Conservation (phyloP, 2,888 invertebrate genomes). For the Hedya salicella region DNA sequence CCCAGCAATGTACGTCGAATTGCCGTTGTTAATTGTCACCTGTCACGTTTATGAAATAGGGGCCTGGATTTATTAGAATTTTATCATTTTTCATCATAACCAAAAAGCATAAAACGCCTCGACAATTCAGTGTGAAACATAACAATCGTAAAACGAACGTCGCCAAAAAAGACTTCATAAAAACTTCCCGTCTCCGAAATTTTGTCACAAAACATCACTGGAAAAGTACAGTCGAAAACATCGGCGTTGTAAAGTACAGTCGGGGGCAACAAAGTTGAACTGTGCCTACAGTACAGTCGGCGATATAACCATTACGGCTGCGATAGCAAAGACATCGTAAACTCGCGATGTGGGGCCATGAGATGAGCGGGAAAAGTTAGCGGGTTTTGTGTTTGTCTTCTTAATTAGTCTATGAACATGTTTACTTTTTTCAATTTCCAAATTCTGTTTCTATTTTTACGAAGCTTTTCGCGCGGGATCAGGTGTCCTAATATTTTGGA, state of each 20-base stretch:
- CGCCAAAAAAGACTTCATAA: slow-evolving; percentile 42
- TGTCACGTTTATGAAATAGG: too few relatives aligned
- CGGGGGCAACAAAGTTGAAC: slow-evolving; percentile 38
- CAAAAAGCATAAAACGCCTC: neutral
- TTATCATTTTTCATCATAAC: neutral
- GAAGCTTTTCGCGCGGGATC: too few relatives aligned
- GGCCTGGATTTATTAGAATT: too few relatives aligned
- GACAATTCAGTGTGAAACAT: neutral
- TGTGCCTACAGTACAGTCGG: slow-evolving; percentile 48
- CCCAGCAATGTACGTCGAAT: too few relatives aligned
- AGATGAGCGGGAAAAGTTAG: slow-evolving; percentile 50
- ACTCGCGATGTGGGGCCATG: slow-evolving; percentile 56
- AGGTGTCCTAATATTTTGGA: too few relatives aligned
- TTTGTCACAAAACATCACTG: slow-evolving; percentile 52
- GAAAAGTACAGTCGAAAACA: slow-evolving; percentile 46
- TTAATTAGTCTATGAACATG: too few relatives aligned
- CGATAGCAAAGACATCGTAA: slow-evolving; percentile 67
- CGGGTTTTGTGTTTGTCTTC: too few relatives aligned
- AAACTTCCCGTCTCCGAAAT: slow-evolving; percentile 51
- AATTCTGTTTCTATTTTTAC: too few relatives aligned
- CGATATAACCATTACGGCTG: slow-evolving; percentile 68
- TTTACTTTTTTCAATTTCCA: too few relatives aligned
- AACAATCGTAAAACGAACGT: slow-evolving; percentile 45
- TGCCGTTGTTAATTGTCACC: too few relatives aligned
- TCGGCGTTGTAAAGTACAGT: slow-evolving; percentile 46